Conservation (phyloP, 2,888 invertebrate species). For the Idaea dimidiata region DNA sequence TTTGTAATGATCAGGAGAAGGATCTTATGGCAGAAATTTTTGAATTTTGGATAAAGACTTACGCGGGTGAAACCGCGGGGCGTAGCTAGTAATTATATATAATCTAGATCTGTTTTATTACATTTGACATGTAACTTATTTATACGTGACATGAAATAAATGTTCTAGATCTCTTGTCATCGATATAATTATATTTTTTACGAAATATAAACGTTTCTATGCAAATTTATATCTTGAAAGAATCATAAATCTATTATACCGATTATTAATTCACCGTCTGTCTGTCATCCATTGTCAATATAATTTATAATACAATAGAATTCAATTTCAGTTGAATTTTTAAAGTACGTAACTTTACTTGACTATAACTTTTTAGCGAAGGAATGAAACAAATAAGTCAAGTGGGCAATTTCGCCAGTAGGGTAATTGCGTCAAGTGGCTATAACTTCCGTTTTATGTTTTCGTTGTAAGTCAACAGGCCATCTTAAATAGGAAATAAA, state of each 20-base stretch:
- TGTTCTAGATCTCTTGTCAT: no score
- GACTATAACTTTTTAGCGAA: neutral
- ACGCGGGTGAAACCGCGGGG: no score
- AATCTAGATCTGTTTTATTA: no score
- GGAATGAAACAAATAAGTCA: constrained; percentile 1
- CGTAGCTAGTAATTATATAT: no score
- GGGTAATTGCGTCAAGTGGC: constrained; percentile 1
- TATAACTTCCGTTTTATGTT: neutral
- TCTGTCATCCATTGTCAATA: neutral
- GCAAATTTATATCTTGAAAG: no score
- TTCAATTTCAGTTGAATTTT: neutral
- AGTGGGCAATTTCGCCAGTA: neutral
- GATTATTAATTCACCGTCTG: neutral
- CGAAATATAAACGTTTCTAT: no score
- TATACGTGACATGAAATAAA: no score
- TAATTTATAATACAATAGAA: neutral
- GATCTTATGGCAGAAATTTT: no score
- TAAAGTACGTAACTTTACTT: neutral
- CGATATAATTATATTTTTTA: no score
- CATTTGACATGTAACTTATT: no score
- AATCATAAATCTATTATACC: neutral
- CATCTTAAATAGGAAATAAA: neutral
- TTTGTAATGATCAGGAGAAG: no score
- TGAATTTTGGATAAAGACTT: no score
- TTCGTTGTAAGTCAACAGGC: neutral